Conservation (phyloP, 2,797 vertebrate genomes). For the Neopelma chrysocephalum region DNA sequence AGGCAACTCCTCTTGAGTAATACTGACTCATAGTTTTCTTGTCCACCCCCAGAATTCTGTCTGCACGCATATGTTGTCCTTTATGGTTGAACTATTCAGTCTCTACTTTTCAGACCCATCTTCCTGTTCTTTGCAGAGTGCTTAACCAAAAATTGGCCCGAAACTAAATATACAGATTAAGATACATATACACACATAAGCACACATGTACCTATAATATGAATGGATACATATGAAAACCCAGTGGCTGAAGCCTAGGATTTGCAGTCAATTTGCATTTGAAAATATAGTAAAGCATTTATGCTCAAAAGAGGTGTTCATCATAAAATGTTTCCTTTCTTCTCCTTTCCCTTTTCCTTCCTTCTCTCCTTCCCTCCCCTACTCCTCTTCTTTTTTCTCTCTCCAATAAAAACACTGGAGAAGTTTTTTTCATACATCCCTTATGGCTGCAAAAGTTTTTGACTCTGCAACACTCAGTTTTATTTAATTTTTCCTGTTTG, state of each 20-base stretch:
- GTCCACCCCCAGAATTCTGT: not conserved
- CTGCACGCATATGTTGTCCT: not conserved
- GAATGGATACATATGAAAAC: not conserved
- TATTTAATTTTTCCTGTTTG: not conserved
- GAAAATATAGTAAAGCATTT: not conserved
- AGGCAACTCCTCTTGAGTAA: conserved; percentile 19
- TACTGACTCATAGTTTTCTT: conserved; percentile 4
- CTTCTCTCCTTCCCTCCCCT: not conserved
- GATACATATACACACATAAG: not conserved
- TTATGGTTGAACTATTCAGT: not conserved
- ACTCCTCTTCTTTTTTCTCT: not conserved
- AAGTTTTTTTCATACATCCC: not conserved
- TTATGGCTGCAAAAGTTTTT: not conserved
- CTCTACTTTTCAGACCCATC: not conserved
- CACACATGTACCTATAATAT: not conserved
- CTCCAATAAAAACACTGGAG: not conserved
- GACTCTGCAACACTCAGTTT: not conserved
- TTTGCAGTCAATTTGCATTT: not conserved
- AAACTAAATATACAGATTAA: not conserved
- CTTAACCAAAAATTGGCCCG: not conserved
- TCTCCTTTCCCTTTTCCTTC: not conserved
- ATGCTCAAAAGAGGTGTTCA: not conserved
- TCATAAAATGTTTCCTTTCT: not conserved
- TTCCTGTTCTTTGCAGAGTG: not conserved
- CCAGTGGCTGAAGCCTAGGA: not conserved